Conservation (phyloP, 2,113 vertebrate species). For the Scytalopus superciliaris region DNA sequence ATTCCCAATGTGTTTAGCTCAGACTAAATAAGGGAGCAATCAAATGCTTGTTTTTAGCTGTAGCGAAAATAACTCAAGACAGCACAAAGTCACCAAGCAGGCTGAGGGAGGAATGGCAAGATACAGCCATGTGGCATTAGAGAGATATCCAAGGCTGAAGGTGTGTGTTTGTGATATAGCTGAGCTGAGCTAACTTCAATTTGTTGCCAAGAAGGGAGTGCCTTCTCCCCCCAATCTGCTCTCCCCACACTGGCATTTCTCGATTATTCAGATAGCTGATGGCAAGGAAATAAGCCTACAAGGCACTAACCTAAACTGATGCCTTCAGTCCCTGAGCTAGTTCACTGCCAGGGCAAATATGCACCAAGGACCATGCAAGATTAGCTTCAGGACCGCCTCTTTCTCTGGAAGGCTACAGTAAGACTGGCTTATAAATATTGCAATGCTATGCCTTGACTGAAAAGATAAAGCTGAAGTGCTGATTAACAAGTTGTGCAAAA, state of each 20-base stretch:
- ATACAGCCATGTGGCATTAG: not conserved
- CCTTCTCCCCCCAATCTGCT: not conserved
- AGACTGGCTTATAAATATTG: not conserved
- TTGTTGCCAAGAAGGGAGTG: slow-evolving; percentile 32
- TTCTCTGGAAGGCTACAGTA: not conserved
- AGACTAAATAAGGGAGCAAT: slow-evolving; percentile 45
- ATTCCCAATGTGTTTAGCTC: slow-evolving; percentile 1
- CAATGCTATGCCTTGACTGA: not conserved
- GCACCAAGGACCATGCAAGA: not conserved
- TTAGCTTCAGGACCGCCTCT: not conserved
- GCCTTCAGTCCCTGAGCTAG: not conserved
- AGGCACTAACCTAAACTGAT: not conserved
- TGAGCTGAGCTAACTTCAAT: not conserved
- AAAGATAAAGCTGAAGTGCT: not conserved
- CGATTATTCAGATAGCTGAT: not conserved
- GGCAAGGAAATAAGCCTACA: not conserved
- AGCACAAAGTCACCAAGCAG: not conserved
- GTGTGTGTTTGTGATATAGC: not conserved
- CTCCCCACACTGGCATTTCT: not conserved
- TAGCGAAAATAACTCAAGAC: not conserved
- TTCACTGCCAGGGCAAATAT: not conserved
- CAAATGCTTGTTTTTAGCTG: slow-evolving; percentile 5
- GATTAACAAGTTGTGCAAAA: not conserved
- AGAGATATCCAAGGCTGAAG: not conserved
- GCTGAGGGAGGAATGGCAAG: not conserved